A percentile compares a stretch with the other conserved stretches of the same genome.
Conservation (phyloP, 2,113 vertebrate species). For the Chaetodon auriga region DNA sequence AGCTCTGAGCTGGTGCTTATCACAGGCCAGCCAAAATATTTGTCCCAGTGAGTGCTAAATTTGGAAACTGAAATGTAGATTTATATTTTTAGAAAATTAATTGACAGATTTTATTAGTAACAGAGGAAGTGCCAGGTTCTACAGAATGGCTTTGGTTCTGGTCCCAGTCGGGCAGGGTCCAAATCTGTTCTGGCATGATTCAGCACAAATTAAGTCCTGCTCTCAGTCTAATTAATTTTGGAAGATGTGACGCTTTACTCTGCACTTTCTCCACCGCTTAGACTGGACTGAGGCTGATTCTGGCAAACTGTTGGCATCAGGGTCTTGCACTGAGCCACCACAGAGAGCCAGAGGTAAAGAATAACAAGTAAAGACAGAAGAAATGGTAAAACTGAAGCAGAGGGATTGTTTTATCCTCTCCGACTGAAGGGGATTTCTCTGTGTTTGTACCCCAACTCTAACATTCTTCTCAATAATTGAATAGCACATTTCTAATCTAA, state of each 20-base stretch:
- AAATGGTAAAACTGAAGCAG: background rate
- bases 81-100: conserved; percentile 1
- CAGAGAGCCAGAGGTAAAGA: background rate
- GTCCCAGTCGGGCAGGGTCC: conserved; percentile 3
- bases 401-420: background rate
- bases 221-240: background rate
- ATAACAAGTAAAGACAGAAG: background rate
- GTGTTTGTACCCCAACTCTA: background rate
- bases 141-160: conserved; percentile 2
- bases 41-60: background rate
- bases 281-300: background rate
- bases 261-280: background rate
- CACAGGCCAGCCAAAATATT: background rate
- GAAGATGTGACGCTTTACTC: background rate
- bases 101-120: conserved; percentile 1
- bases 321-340: conserved; percentile 18
- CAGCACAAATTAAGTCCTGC: conserved; percentile 3
- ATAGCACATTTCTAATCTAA: background rate
- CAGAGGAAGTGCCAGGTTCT: conserved; percentile 8
- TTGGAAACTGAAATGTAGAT: background rate
- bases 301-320: background rate
- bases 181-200: conserved; percentile 27
- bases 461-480: background rate
- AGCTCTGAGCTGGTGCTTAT: background rate
- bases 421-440: background rate